Percentiles rank a stretch among this genome's conserved stretches.
phyloP scores from a whole-genome alignment of 2,888 invertebrate genomes.

The Papilio demoleus region DNA sequence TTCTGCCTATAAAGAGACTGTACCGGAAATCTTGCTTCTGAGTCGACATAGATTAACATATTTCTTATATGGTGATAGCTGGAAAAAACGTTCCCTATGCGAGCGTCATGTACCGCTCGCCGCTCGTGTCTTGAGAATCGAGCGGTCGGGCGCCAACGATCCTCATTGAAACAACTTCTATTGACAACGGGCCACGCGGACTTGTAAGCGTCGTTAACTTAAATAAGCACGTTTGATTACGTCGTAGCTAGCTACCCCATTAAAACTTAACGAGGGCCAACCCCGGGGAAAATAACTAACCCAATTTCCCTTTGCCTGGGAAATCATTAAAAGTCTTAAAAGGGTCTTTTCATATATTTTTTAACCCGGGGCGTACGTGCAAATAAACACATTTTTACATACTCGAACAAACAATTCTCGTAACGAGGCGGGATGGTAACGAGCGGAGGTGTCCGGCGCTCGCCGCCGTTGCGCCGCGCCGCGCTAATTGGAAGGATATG shows the following conservation, averaged over 20 bases:
- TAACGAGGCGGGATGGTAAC: conserved; percentile 81
- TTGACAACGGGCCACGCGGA: conserved; percentile 75
- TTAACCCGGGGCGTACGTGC: conserved; percentile 82
- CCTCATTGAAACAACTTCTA: conserved; percentile 54
- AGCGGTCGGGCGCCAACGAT: conserved; percentile 48
- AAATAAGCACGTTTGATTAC: conserved; percentile 83
- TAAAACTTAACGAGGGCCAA: conserved; percentile 84
- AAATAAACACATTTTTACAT: conserved; percentile 84
- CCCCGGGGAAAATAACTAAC: conserved; percentile 83
- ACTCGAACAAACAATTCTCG: conserved; percentile 83
- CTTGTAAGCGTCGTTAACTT: conserved; percentile 80
- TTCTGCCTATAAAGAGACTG: conserved; percentile 68
- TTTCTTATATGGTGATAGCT: conserved; percentile 60
- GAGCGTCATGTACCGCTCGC: conserved; percentile 3
- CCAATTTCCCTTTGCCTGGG: conserved; percentile 83
- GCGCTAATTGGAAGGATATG: conserved; percentile 78
- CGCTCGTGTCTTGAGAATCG: conserved; percentile 40
- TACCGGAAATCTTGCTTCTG: conserved; percentile 62
- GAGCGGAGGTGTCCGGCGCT: conserved; percentile 59
- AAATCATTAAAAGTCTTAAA: conserved; percentile 84
- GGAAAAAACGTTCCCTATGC: conserved; percentile 44
- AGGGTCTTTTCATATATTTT: conserved; percentile 82
- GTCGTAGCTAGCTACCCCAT: conserved; percentile 82
- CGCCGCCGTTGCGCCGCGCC: conserved; percentile 56
- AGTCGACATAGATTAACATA: conserved; percentile 61